These are phyloP conservation scores for Asteroscopus sphinx DNA, from an alignment of 2,888 invertebrate species.

Conservation along the genomic window DNA sequence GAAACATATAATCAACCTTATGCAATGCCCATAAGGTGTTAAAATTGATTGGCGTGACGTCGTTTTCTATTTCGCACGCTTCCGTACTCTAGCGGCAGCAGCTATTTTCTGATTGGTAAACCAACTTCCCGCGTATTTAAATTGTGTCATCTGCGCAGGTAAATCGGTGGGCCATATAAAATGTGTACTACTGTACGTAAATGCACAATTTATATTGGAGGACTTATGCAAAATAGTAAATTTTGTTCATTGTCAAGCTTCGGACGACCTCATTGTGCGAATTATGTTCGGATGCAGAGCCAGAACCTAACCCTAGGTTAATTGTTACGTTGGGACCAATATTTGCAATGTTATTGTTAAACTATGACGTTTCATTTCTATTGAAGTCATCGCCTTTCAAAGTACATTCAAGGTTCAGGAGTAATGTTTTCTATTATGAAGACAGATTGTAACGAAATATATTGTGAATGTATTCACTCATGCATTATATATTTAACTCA, in stretches of 20 bases:
- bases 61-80: no score
- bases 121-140: no score
- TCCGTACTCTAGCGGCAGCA: no score
- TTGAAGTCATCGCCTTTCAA: neutral
- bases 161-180: no score
- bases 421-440: neutral
- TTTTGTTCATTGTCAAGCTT: conserved; percentile 42
- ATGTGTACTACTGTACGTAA: no score
- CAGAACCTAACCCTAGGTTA: conserved; percentile 25
- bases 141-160: no score
- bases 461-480: neutral
- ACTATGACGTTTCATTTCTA: no score
- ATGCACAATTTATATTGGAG: conserved; percentile 28
- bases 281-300: conserved; percentile 18
- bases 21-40: no score
- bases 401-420: neutral
- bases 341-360: conserved; percentile 7
- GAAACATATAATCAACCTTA: no score
- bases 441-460: no score
- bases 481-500: conserved; percentile 9
- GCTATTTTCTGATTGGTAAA: no score
- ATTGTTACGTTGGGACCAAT: conserved; percentile 12
- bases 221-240: conserved; percentile 42
- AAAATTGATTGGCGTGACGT: no score
- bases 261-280: conserved; percentile 28